phyloP scores from a whole-genome alignment of 2,888 invertebrate genomes.

The Pseudolycoriella hygida region DNA sequence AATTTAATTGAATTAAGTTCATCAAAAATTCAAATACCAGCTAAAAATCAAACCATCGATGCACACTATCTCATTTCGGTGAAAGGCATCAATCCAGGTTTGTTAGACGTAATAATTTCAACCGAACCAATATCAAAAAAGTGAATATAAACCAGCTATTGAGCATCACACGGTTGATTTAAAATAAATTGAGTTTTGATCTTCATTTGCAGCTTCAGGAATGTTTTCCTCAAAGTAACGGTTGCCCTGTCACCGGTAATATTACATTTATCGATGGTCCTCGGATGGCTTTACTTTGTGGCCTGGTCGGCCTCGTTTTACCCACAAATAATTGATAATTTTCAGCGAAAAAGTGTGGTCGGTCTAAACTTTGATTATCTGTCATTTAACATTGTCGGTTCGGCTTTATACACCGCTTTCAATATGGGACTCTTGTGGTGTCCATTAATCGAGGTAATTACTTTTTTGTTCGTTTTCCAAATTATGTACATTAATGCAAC shows the following conservation, averaged over 20 bases:
- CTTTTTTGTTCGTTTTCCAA: too few relatives aligned
- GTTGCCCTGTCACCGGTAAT: slow-evolving; percentile 53
- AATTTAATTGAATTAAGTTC: slow-evolving; percentile 42
- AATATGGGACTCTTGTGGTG: slow-evolving; percentile 83
- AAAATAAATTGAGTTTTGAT: slow-evolving; percentile 9
- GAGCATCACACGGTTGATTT: not conserved
- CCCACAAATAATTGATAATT: slow-evolving; percentile 89
- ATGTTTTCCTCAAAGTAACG: slow-evolving; percentile 57
- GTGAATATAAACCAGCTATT: slow-evolving; percentile 26
- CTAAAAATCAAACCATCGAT: slow-evolving; percentile 22
- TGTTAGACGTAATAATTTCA: slow-evolving; percentile 23
- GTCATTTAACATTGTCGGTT: slow-evolving; percentile 80
- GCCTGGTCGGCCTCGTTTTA: slow-evolving; percentile 99
- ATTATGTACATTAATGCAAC: too few relatives aligned
- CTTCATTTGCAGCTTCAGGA: slow-evolving; percentile 35
- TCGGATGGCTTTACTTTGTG: slow-evolving; percentile 97
- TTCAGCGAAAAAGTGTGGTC: slow-evolving; percentile 80
- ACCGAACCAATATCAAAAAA: not conserved
- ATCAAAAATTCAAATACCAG: slow-evolving; percentile 27
- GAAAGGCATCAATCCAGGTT: slow-evolving; percentile 37
- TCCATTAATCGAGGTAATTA: slow-evolving; percentile 49
- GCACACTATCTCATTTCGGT: slow-evolving; percentile 37
- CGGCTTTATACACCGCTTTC: slow-evolving; percentile 78
- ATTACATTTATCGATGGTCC: slow-evolving; percentile 53
- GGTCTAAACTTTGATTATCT: slow-evolving; percentile 95